Percentiles rank a stretch among this genome's conserved stretches.
Conservation (phyloP, 2,113 vertebrate species). For the Salvelinus alpinus region DNA sequence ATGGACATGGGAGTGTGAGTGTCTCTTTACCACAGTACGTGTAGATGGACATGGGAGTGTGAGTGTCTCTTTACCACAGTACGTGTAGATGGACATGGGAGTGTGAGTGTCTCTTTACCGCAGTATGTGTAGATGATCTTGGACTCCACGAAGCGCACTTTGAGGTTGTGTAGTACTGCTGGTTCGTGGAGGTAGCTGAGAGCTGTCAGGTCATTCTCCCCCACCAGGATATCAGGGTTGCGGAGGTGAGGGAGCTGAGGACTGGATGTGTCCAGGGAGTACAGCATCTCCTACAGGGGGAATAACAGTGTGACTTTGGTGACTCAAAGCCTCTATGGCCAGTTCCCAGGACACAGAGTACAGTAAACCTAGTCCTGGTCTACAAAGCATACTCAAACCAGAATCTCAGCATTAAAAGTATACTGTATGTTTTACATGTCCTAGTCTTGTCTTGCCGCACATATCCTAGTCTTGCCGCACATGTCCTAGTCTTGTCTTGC, state of each 20-base stretch:
- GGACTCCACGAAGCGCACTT: constrained; percentile 92
- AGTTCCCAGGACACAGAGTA: no score
- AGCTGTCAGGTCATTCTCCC: constrained; percentile 97
- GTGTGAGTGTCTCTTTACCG: constrained; percentile 67
- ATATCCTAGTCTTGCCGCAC: no score
- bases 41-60: no score
- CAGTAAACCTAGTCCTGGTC: no score
- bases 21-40: no score
- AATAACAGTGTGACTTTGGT: constrained; percentile 1
- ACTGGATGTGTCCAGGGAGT: constrained; percentile 73
- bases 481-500: no score
- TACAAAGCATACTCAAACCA: no score
- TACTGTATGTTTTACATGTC: neutral
- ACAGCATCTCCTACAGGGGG: constrained; percentile 74
- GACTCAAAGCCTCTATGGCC: neutral
- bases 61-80: no score
- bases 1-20: no score
- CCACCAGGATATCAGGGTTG: constrained; percentile 96
- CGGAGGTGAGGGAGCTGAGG: constrained; percentile 84
- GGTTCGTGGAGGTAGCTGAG: constrained; percentile 98
- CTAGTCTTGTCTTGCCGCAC: no score
- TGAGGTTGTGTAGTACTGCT: constrained; percentile 93
- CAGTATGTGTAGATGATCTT: constrained; percentile 98
- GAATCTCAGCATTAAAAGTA: neutral
- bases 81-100: no score